Percentiles rank a stretch among this genome's conserved stretches.
These are phyloP conservation scores for Catharus minimus DNA, from an alignment of 2,113 vertebrate genomes.

Conservation along the genomic window DNA sequence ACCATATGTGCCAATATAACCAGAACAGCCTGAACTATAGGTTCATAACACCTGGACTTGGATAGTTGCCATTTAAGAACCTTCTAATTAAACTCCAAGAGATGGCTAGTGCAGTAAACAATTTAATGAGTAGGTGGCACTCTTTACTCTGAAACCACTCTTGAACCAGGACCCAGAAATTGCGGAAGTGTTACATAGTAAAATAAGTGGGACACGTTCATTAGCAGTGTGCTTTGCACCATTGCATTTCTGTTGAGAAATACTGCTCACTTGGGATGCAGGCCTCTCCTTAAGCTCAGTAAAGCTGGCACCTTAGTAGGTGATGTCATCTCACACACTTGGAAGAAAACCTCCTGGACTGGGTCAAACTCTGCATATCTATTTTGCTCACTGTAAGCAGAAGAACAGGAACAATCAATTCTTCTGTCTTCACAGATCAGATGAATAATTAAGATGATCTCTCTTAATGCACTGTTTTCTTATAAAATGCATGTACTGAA, in stretches of 20 bases:
- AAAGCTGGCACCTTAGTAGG: background rate
- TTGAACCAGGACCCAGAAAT: background rate
- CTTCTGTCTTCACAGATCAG: background rate
- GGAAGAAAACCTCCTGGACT: background rate
- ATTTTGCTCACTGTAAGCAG: background rate
- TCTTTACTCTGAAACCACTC: background rate
- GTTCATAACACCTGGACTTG: background rate
- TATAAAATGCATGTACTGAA: background rate
- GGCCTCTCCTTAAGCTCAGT: background rate
- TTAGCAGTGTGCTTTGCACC: background rate
- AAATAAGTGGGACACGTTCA: background rate
- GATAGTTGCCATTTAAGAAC: background rate
- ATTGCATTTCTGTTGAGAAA: background rate
- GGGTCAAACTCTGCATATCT: background rate
- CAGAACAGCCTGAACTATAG: background rate
- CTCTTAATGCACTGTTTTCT: background rate
- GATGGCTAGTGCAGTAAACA: slow-evolving; percentile 26
- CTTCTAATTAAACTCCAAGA: slow-evolving; percentile 17
- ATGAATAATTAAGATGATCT: background rate
- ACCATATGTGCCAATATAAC: background rate
- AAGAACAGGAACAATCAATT: background rate
- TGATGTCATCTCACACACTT: background rate
- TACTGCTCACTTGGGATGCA: background rate
- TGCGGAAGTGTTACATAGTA: background rate
- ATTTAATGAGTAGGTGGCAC: slow-evolving; percentile 55